These are phyloP conservation scores for Rhagologus leucostigma DNA, from an alignment of 2,113 vertebrate genomes.

Conservation along the genomic window DNA sequence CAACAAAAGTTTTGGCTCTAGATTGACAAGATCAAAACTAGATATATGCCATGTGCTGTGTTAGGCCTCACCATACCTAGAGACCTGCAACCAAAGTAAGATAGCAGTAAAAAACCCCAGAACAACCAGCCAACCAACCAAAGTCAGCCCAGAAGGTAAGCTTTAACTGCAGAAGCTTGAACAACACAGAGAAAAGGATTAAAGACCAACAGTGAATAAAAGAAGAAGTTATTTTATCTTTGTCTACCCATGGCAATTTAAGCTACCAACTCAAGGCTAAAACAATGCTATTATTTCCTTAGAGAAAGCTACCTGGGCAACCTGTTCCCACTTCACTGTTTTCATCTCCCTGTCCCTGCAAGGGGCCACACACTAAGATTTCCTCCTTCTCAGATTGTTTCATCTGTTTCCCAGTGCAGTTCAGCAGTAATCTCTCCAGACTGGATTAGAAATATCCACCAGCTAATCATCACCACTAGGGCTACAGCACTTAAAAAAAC, in stretches of 20 bases:
- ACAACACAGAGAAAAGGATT: neutral
- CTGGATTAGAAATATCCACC: neutral
- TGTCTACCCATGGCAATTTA: neutral
- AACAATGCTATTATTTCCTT: neutral
- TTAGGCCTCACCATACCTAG: neutral
- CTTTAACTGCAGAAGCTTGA: neutral
- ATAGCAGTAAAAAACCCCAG: neutral
- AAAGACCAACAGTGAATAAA: neutral
- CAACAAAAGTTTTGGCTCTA: neutral
- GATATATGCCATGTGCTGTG: rapidly evolving
- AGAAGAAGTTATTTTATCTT: neutral
- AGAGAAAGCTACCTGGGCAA: neutral
- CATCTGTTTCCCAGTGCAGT: neutral
- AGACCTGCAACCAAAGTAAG: neutral
- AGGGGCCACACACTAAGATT: neutral
- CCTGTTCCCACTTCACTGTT: neutral
- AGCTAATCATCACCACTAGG: neutral
- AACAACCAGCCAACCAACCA: neutral
- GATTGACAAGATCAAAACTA: neutral
- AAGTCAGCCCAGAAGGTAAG: rapidly evolving
- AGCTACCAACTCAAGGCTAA: neutral
- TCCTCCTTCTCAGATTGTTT: neutral
- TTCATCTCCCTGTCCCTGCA: neutral
- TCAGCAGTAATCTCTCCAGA: neutral
- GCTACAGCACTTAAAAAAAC: neutral